These are phyloP conservation scores for Torymus texanus DNA, from an alignment of 2,888 invertebrate genomes.

Conservation along the genomic window DNA sequence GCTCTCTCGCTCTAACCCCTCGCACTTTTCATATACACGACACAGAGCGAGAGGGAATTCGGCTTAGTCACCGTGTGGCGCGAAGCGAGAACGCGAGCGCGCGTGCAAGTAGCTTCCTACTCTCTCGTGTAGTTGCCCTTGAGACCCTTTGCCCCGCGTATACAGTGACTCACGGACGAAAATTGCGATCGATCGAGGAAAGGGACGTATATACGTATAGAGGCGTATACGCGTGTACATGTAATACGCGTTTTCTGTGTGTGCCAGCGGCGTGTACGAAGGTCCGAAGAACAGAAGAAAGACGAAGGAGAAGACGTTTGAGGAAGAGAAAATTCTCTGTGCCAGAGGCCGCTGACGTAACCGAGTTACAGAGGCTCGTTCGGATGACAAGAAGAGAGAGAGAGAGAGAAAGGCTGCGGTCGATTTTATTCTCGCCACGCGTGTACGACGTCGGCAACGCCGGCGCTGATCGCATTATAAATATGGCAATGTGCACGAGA, in stretches of 20 bases:
- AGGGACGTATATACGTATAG: conserved; percentile 2
- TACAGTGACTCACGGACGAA: conserved; percentile 65
- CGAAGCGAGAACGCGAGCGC: conserved; percentile 34
- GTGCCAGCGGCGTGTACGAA: not conserved
- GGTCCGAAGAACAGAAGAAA: not conserved
- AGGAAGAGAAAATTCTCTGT: conserved; percentile 27
- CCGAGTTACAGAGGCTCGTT: conserved; percentile 24
- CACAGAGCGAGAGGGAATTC: conserved; percentile 47
- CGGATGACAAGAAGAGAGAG: not conserved
- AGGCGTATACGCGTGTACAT: not conserved
- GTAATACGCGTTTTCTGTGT: not conserved
- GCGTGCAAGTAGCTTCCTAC: conserved; percentile 47
- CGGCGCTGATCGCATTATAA: conserved; percentile 67
- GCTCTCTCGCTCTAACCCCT: conserved; percentile 3
- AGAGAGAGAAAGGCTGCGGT: not conserved
- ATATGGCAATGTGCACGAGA: conserved; percentile 53
- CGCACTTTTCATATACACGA: conserved; percentile 53
- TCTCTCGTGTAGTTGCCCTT: conserved; percentile 39
- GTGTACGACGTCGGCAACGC: conserved; percentile 46
- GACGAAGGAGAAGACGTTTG: not conserved
- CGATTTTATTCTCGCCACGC: conserved; percentile 69
- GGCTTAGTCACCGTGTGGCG: conserved; percentile 60
- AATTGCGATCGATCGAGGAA: conserved; percentile 70
- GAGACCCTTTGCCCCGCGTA: conserved; percentile 53
- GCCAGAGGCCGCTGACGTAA: conserved; percentile 31